phyloP scores from a whole-genome alignment of 2,888 invertebrate genomes.

The Cataglyphis altisquamis region DNA sequence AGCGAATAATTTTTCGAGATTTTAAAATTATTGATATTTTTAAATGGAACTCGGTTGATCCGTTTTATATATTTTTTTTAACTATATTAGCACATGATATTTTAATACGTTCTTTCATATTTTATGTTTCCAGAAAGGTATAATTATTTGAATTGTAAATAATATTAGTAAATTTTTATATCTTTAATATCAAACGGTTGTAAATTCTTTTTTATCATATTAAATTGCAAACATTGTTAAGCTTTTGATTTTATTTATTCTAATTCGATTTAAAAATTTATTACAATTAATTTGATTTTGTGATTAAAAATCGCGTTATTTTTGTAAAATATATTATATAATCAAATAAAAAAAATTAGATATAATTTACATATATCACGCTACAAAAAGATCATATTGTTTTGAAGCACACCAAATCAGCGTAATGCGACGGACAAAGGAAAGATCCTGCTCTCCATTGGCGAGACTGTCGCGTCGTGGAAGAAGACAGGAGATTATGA shows the following conservation, averaged over 20 bases:
- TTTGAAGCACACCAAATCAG: conserved; percentile 55
- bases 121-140: neutral
- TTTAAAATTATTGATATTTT: neutral
- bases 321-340: neutral
- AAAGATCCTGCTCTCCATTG: conserved; percentile 76
- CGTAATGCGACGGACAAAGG: conserved; percentile 58
- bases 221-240: neutral
- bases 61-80: neutral
- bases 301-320: neutral
- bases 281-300: neutral
- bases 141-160: neutral
- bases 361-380: neutral
- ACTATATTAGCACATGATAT: neutral
- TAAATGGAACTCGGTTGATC: neutral
- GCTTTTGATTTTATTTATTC: neutral
- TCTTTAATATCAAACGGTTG: neutral
- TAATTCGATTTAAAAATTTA: neutral
- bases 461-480: conserved; percentile 76
- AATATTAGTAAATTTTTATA: neutral
- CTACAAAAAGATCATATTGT: neutral
- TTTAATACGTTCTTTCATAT: neutral
- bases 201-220: neutral
- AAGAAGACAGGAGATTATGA: conserved; percentile 64
- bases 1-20: neutral
- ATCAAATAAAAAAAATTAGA: neutral